Percentiles rank a stretch among this genome's conserved stretches.
These are phyloP conservation scores for Paragorgia papillata DNA, from an alignment of 92 coral and sea anemone genomes.

Conservation along the genomic window DNA sequence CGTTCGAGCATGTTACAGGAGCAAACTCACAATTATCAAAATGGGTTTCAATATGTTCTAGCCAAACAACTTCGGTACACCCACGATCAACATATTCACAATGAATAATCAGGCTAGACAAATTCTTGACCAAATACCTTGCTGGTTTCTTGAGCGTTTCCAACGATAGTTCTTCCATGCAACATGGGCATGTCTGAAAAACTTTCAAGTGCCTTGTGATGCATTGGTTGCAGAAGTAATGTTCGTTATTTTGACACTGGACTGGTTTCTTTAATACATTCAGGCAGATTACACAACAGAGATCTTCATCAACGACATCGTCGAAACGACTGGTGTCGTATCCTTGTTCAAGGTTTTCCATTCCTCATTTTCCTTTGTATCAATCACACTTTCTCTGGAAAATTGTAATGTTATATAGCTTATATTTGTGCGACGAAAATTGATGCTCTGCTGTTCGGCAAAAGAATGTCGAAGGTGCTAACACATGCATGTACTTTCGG, in stretches of 20 bases:
- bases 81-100: background rate
- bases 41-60: background rate
- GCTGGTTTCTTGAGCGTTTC: constrained; percentile 10
- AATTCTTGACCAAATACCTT: background rate
- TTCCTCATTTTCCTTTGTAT: background rate
- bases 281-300: background rate
- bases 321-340: background rate
- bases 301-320: background rate
- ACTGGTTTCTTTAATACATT: background rate
- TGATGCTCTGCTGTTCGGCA: no score
- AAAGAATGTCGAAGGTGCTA: no score
- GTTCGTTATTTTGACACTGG: background rate
- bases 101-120: background rate
- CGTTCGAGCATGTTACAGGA: background rate
- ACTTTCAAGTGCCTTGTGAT: background rate
- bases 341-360: background rate
- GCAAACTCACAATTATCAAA: background rate
- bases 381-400: no score
- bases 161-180: background rate
- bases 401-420: no score
- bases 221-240: background rate
- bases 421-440: no score
- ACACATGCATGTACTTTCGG: no score
- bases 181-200: background rate
- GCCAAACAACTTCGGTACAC: background rate